Evolutionary conservation across 2,888 invertebrate species (phyloP).

Genomic region (Drosophila mulleri): DNA sequence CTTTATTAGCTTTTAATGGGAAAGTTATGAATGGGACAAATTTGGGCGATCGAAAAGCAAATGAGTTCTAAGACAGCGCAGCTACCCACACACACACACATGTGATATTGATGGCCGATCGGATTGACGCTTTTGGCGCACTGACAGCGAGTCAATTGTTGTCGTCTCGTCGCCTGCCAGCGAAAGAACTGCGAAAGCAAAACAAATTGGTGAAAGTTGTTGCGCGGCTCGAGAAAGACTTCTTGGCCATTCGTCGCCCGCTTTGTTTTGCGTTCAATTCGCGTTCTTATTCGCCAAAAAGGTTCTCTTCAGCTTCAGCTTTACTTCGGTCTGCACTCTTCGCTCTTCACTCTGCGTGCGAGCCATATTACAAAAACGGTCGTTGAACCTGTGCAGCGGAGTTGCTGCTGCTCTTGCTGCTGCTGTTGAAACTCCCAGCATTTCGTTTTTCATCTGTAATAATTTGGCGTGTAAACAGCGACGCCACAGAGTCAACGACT

Average conservation of each 20-base stretch:
- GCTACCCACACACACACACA: slow-evolving; percentile 16
- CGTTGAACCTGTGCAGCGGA: slow-evolving; percentile 62
- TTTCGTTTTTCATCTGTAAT: slow-evolving; percentile 77
- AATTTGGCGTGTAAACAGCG: slow-evolving; percentile 76
- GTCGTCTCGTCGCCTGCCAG: slow-evolving; percentile 61
- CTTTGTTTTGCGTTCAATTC: slow-evolving; percentile 61
- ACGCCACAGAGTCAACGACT: slow-evolving; percentile 70
- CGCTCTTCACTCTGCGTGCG: slow-evolving; percentile 23
- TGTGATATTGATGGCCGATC: slow-evolving; percentile 49
- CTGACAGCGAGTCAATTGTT: slow-evolving; percentile 71
- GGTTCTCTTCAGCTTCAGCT: slow-evolving; percentile 43
- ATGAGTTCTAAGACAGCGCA: slow-evolving; percentile 48
- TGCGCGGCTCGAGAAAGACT: slow-evolving; percentile 61
- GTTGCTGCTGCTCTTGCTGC: neutral
- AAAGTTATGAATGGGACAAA: slow-evolving; percentile 71
- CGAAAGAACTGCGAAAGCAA: slow-evolving; percentile 81
- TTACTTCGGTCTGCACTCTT: no score
- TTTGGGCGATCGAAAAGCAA: slow-evolving; percentile 40
- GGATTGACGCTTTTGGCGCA: slow-evolving; percentile 68
- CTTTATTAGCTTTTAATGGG: slow-evolving; percentile 77
- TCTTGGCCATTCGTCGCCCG: slow-evolving; percentile 66
- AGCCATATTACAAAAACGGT: slow-evolving; percentile 75
- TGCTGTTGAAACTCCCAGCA: slow-evolving; percentile 17
- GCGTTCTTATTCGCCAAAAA: slow-evolving; percentile 80
- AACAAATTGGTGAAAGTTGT: slow-evolving; percentile 84